Percentiles rank a stretch among this genome's conserved stretches.
Conservation (phyloP, 2,888 invertebrate species). For the Drosophila ustulata region DNA sequence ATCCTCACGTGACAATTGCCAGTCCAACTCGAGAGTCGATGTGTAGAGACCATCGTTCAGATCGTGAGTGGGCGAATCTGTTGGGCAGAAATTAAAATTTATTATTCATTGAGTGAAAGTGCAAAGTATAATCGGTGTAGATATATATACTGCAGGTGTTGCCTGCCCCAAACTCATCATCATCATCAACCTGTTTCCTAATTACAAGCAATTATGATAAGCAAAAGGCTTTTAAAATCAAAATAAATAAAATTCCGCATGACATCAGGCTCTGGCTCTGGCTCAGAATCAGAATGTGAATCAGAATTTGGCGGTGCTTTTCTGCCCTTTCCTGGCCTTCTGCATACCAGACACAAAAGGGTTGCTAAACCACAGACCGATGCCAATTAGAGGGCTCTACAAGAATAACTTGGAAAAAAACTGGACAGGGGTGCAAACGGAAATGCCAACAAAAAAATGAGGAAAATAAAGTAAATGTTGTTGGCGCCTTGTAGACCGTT, state of each 20-base stretch:
- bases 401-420: constrained; percentile 1
- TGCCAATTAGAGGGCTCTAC: constrained; percentile 52
- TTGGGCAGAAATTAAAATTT: constrained; percentile 51
- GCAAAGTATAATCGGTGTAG: neutral
- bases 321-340: neutral
- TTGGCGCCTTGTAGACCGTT: constrained; percentile 46
- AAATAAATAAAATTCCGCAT: constrained; percentile 48
- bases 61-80: constrained; percentile 86
- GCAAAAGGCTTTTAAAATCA: constrained; percentile 43
- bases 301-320: neutral
- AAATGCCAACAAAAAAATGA: constrained; percentile 38
- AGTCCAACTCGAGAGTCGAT: constrained; percentile 88
- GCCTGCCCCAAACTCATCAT: constrained; percentile 6
- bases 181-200: constrained; percentile 27
- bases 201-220: constrained; percentile 62
- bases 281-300: constrained; percentile 13
- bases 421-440: constrained; percentile 16
- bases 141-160: constrained; percentile 21
- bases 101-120: constrained; percentile 1
- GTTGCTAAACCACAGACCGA: constrained; percentile 50
- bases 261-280: constrained; percentile 27
- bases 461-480: constrained; percentile 46
- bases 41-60: constrained; percentile 87
- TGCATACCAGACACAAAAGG: constrained; percentile 34
- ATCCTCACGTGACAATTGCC: constrained; percentile 89